Percentiles rank a stretch among this genome's conserved stretches.
These are phyloP conservation scores for Pyrrhia umbra DNA, from an alignment of 2,888 invertebrate genomes.

Conservation along the genomic window DNA sequence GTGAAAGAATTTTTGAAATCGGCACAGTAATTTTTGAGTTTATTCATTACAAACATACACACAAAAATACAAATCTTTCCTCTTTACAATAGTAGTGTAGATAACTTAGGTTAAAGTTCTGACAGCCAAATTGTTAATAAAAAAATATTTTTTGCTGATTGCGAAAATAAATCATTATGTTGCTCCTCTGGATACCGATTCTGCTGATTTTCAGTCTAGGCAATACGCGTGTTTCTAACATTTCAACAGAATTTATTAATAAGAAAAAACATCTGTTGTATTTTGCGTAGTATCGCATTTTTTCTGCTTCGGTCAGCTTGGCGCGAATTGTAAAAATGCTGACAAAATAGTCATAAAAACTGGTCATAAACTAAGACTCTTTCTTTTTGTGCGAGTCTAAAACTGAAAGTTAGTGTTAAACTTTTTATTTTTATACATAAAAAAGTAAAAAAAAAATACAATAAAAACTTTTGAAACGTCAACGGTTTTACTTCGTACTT, in stretches of 20 bases:
- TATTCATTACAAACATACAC: too few relatives aligned
- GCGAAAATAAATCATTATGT: too few relatives aligned
- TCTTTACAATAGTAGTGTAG: too few relatives aligned
- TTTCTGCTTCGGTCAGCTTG: neutral
- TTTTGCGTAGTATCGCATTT: neutral
- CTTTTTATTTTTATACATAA: neutral
- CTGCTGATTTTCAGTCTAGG: neutral
- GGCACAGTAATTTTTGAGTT: too few relatives aligned
- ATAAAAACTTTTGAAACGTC: neutral
- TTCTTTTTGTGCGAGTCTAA: neutral
- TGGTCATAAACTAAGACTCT: neutral
- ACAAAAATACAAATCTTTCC: too few relatives aligned
- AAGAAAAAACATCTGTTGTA: neutral
- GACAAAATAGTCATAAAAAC: slow-evolving; percentile 15
- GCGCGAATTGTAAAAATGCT: slow-evolving; percentile 6
- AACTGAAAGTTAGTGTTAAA: slow-evolving; percentile 8
- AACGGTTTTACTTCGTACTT: neutral
- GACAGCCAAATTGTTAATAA: neutral
- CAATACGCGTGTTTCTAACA: neutral
- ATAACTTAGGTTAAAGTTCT: too few relatives aligned
- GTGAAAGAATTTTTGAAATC: too few relatives aligned
- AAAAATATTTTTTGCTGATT: too few relatives aligned
- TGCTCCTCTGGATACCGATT: neutral
- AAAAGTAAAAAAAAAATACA: neutral
- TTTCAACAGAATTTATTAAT: neutral